These are phyloP conservation scores for Punctoribates punctum DNA, from an alignment of 2,888 invertebrate genomes.

Conservation along the genomic window DNA sequence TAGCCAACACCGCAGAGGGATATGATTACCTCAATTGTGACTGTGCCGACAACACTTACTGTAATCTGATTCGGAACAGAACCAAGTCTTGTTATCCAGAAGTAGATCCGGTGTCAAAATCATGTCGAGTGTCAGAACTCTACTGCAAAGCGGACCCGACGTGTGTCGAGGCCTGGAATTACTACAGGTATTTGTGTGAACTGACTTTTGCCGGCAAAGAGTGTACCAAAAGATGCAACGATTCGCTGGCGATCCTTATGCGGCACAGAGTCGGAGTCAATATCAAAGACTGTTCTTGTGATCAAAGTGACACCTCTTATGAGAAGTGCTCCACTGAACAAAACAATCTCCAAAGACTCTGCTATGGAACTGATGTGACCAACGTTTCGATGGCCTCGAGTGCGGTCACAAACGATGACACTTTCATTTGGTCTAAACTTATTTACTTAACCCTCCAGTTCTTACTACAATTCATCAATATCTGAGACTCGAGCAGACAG, in stretches of 20 bases:
- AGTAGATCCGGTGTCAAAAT: neutral
- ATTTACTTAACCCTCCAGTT: too few species aligned
- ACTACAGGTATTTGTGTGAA: constrained; percentile 35
- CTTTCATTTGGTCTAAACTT: too few species aligned
- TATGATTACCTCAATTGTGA: constrained; percentile 43
- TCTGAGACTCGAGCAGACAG: too few species aligned
- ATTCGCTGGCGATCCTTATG: constrained; percentile 33
- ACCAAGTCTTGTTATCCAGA: constrained; percentile 37
- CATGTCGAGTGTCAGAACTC: constrained; percentile 31
- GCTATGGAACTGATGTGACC: constrained; percentile 10
- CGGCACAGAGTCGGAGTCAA: constrained; percentile 6
- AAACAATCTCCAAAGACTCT: constrained; percentile 23
- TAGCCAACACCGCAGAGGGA: constrained; percentile 37
- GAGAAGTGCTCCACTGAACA: constrained; percentile 9
- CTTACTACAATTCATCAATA: too few species aligned
- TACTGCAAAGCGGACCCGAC: constrained; percentile 31
- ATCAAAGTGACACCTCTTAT: constrained; percentile 21
- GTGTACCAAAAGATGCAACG: constrained; percentile 39
- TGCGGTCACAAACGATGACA: neutral
- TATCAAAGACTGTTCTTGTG: constrained; percentile 37
- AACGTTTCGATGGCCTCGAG: neutral
- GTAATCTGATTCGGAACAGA: constrained; percentile 27
- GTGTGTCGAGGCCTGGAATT: constrained; percentile 37
- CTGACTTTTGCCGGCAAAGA: constrained; percentile 26
- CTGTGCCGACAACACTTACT: constrained; percentile 42